Base-by-base conservation (phyloP, 2,888 invertebrate genomes). In the Chydorus sphaericus region DNA sequence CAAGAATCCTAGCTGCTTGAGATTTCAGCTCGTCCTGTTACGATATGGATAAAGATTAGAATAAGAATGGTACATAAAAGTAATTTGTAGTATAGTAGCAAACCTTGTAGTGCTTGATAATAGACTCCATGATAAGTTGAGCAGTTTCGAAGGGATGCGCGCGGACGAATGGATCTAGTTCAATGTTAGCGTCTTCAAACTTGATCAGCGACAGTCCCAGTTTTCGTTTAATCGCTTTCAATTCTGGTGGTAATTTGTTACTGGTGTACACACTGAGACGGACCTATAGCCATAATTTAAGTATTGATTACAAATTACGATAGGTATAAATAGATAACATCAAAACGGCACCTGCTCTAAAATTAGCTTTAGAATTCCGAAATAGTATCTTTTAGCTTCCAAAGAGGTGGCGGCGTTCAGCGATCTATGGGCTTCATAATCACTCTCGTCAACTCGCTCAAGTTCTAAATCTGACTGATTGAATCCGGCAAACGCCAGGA, bases 101-200 rank as follows among this genome's bases (percentile, higher is more conserved):
- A 83, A 44, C 44, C 67, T 84, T 82, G 67, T 91, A 94, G 72
- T 93, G 93, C 62, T 83, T 82, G 60, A 85, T 74, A 64, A 93
- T 80, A 53, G 86, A 83, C 60, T 85, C 78, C 54, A 85, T 72
- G 57, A 96, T 78, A 66, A 89, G 85, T 59, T 85, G 82, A 58
- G 84, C 79, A 0, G 93, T 92, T 72, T 96, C 94, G 71, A 94
- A 94, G 55, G 85, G 85, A 75, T 94, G 90, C 65, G 80, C 78
- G 63, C 87, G 80, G 52, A 81, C 78, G 69, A 91, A 96, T 2
- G 89, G 85, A 68, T 91, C 85, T 61, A 98, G 74, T 66, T 92
- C 88, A 14, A 98, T 89, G 39, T 85, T 79, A 14, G 96, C 97
- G 70, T 97, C 93, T 73, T 97, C 97, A 72, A 98, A 98, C 67